Base-by-base conservation (phyloP, 1,140 invertebrate species). In the Drosophila nigromelanica region DNA sequence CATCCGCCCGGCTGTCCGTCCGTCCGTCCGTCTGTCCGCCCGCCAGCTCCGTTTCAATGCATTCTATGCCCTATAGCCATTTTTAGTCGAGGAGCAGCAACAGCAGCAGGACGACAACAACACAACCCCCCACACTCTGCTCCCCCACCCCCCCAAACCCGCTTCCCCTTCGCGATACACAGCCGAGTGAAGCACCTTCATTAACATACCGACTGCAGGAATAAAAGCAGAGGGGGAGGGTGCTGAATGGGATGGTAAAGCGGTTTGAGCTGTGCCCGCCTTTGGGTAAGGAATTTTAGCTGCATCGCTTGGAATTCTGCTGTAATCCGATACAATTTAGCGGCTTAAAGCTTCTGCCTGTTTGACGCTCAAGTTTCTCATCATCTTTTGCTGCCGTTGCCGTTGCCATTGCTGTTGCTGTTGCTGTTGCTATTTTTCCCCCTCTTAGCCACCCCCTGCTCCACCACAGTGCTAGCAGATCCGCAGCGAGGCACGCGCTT, bases 311-410 rank as follows among this genome's bases (percentile, higher is more conserved):
- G 83, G 85, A 89, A 87, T 87, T 87, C 21, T 89, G 70, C 83
- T 83, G 83, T 87, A 87, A 87, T 87, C 83, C 83, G 83, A 87
- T 87, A 87, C 83, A 87, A 87, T 87, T 87, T 87, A 87, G 83
- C 79, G 83, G 83, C 83, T 87, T 87, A 87, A 87, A 87, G 83
- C 83, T 87, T 89, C 83, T 87, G 83, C 83, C 76, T 87, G 83
- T 83, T 89, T 83, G 83, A 87, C 78, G 83, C 82, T 87, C 82
- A 81, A 87, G 82, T 87, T 87, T 87, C 82, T 76, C 82, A 87
- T 86, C 82, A 86, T 82, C 76, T 82, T 86, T 58, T 61, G 18
- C 24, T 59, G 45, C 43, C 60, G 45, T 27, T 66, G 58, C 27
- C 67, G 52, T 71, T 59, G 45, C 43, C 60, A 40, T 27, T 66